Evolutionary conservation across 2,113 vertebrate genomes (phyloP).

Genomic region (Elaphurus davidianus): DNA sequence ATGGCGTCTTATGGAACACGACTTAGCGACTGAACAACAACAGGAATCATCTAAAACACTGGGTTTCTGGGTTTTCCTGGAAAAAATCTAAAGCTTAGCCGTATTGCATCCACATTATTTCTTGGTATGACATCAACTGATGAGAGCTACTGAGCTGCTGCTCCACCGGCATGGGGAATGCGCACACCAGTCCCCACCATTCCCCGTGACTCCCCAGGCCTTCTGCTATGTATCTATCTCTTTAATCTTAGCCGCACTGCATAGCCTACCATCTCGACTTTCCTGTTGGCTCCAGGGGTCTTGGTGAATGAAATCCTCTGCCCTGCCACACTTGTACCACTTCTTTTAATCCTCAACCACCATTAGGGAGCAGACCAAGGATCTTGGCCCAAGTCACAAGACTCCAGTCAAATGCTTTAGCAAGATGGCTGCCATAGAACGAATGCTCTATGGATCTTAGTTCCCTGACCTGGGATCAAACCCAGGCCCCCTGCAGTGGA

Average conservation of each 20-base stretch:
- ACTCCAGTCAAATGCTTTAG: not conserved
- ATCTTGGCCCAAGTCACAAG: not conserved
- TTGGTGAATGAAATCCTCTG: not conserved
- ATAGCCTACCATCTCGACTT: not conserved
- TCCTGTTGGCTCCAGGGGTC: not conserved
- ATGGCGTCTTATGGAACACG: not conserved
- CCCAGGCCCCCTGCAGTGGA: not conserved
- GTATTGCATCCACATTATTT: not conserved
- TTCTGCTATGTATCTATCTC: not conserved
- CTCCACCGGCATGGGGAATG: not conserved
- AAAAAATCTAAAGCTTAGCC: not conserved
- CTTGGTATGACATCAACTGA: not conserved
- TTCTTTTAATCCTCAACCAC: not conserved
- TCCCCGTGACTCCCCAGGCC: not conserved
- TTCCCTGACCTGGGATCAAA: not conserved
- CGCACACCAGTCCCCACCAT: not conserved
- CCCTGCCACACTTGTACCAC: not conserved
- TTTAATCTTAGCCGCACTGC: not conserved
- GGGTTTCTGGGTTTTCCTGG: conserved; percentile 6
- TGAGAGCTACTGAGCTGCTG: not conserved
- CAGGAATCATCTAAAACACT: not conserved
- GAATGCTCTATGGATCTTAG: not conserved
- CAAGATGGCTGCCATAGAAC: not conserved
- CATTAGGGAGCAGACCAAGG: not conserved
- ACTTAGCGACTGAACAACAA: not conserved